Base-by-base conservation (phyloP, 2,888 invertebrate genomes). In the Drosophila helvetica region DNA sequence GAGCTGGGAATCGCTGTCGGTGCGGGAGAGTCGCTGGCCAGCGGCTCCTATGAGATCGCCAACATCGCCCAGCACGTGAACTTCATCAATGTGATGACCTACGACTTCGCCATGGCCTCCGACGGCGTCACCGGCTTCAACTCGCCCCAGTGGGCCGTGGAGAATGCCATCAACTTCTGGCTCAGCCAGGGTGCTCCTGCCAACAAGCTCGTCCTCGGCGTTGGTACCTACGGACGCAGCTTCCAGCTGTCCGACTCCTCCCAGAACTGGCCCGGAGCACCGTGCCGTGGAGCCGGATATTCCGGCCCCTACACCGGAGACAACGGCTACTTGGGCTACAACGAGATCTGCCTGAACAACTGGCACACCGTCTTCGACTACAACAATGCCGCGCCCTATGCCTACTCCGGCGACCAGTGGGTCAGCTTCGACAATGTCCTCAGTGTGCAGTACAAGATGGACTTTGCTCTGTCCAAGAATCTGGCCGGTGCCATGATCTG, bases 351-450 rank as follows among this genome's bases (percentile, higher is more conserved):
- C 77, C 91, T 93, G 74, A 92, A 93, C 74, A 81, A 92, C 53
- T 87, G 87, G 85, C 45, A 87, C 15, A 75, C 79, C 1, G 90
- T 91, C 1, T 84, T 89, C 48, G 89, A 89, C 18, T 19, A 72
- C 2, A 93, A 93, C 79, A 95, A 95, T 68, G 77, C 74, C 2
- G 75, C 77, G 9, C 98, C 98, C 0, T 97, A 97, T 84, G 97
- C 98, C 5, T 96, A 93, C 91, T 95, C 94, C 3, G 96, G 94
- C 12, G 95, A 97, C 92, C 97, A 98, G 92, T 98, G 98, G 97
- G 97, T 98, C 7, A 96, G 97, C 0, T 98, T 95, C 88, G 98
- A 98, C 89, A 97, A 98, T 88, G 94, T 95, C 63, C 94, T 94
- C 19, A 97, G 97, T 56, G 96, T 96, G 0, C 94, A 93, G 87